Evolutionary conservation across 2,797 vertebrate genomes (phyloP).

Genomic region (Decapterus maruadsi): DNA sequence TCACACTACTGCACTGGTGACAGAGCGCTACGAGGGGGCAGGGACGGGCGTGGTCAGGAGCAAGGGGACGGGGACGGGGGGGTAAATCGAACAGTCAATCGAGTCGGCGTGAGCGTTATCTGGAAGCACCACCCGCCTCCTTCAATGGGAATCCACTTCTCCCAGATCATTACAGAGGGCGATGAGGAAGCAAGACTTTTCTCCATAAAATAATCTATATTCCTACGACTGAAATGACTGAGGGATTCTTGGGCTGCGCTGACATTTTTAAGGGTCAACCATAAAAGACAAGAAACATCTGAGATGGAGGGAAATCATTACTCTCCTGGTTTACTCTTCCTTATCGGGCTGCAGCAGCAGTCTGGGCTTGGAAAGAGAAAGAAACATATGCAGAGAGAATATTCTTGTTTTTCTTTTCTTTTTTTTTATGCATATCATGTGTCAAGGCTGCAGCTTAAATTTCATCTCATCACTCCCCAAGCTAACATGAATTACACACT

Average conservation of each 20-base stretch:
- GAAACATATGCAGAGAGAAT: constrained; percentile 35
- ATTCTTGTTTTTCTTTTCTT: constrained; percentile 15
- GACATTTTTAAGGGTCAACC: constrained; percentile 71
- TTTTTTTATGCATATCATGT: constrained; percentile 49
- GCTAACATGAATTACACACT: constrained; percentile 46
- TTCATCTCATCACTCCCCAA: constrained; percentile 37
- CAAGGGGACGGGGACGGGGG: constrained; percentile 11
- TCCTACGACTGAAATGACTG: constrained; percentile 42
- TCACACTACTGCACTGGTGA: neutral
- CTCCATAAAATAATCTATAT: constrained; percentile 61
- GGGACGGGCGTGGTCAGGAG: constrained; percentile 4
- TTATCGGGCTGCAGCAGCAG: constrained; percentile 72
- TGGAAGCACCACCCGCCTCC: constrained; percentile 43
- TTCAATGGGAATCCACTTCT: constrained; percentile 34
- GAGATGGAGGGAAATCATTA: constrained; percentile 67
- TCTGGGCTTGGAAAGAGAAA: constrained; percentile 30
- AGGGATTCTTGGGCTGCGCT: constrained; percentile 59
- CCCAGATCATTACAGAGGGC: constrained; percentile 25
- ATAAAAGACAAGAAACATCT: constrained; percentile 58
- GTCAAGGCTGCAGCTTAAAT: constrained; percentile 55
- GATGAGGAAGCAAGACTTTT: constrained; percentile 33
- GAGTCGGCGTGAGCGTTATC: constrained; percentile 33
- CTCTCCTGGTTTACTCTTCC: constrained; percentile 52
- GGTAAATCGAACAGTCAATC: constrained; percentile 31
- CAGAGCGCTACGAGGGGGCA: neutral